Conservation (phyloP, 35 echinoderm and acorn worm genomes). For the Ophiothrix spiculata region DNA sequence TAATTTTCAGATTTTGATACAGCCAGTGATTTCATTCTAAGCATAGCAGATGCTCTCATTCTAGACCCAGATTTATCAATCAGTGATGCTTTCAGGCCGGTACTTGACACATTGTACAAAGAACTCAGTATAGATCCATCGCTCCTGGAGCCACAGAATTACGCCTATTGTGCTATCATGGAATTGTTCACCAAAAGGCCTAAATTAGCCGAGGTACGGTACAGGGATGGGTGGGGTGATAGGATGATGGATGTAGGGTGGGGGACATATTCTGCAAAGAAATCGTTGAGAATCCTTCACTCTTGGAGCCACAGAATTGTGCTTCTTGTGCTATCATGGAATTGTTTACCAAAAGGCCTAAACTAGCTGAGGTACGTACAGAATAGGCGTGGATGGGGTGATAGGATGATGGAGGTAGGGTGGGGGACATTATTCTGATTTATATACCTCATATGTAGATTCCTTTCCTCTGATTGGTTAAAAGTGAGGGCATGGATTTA, state of each 20-base stretch:
- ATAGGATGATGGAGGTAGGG: too few species aligned
- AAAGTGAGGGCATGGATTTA: too few species aligned
- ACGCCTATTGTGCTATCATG: slow-evolving; percentile 66
- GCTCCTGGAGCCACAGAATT: slow-evolving; percentile 56
- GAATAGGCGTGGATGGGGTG: too few species aligned
- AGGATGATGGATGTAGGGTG: too few species aligned
- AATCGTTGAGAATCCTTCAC: slow-evolving; percentile 37
- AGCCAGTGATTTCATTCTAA: slow-evolving; percentile 39
- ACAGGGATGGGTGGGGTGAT: too few species aligned
- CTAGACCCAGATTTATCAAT: slow-evolving; percentile 62
- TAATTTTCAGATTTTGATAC: slow-evolving; percentile 34
- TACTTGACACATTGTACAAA: slow-evolving; percentile 50
- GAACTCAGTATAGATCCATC: slow-evolving; percentile 38
- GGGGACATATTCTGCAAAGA: slow-evolving; percentile 59
- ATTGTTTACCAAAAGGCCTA: slow-evolving; percentile 46
- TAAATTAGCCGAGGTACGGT: slow-evolving; percentile 54
- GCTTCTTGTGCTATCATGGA: slow-evolving; percentile 66
- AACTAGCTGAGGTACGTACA: slow-evolving; percentile 64
- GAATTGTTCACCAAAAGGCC: slow-evolving; percentile 52
- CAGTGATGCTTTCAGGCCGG: slow-evolving; percentile 40
- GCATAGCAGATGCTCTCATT: slow-evolving; percentile 48
- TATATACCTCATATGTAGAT: too few species aligned
- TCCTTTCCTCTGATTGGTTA: too few species aligned
- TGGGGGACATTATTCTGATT: too few species aligned
- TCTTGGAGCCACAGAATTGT: slow-evolving; percentile 60